These are phyloP conservation scores for Aethina tumida DNA, from an alignment of 1,140 invertebrate genomes.

Conservation along the genomic window DNA sequence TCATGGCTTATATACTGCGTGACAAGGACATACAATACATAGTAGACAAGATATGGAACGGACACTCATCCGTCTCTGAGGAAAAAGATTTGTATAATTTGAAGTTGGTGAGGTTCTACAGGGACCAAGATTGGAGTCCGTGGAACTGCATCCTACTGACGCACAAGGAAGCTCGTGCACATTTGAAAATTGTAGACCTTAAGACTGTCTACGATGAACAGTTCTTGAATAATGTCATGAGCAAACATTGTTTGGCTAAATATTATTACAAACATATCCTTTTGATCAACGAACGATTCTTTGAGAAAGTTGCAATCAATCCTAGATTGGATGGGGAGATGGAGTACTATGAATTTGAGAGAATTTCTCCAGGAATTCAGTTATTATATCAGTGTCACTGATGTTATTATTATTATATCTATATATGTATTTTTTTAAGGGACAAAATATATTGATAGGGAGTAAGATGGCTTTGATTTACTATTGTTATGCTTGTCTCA, in stretches of 20 bases:
- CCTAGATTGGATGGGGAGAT: too few relatives aligned
- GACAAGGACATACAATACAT: slow-evolving; percentile 54
- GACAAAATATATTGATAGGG: too few relatives aligned
- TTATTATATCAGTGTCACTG: too few relatives aligned
- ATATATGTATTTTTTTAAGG: too few relatives aligned
- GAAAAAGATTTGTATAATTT: slow-evolving; percentile 45
- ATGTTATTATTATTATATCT: too few relatives aligned
- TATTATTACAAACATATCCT: slow-evolving; percentile 21
- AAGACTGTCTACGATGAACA: slow-evolving; percentile 45
- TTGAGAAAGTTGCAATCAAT: too few relatives aligned
- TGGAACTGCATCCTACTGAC: slow-evolving; percentile 65
- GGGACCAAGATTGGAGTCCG: slow-evolving; percentile 52
- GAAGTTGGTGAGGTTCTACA: slow-evolving; percentile 45
- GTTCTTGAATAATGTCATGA: slow-evolving; percentile 32
- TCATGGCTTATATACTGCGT: slow-evolving; percentile 50
- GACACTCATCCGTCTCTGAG: slow-evolving; percentile 53
- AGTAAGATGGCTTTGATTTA: too few relatives aligned
- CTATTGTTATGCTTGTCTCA: too few relatives aligned
- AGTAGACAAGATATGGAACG: slow-evolving; percentile 55
- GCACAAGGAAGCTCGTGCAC: slow-evolving; percentile 49
- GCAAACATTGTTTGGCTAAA: slow-evolving; percentile 30
- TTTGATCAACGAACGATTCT: slow-evolving; percentile 1
- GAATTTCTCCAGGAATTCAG: too few relatives aligned
- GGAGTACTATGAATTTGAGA: too few relatives aligned
- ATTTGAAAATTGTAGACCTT: slow-evolving; percentile 42